Percentiles rank a stretch among this genome's conserved stretches.
These are phyloP conservation scores for Styela plicata DNA, from an alignment of 23 tunicate genomes.

Conservation along the genomic window DNA sequence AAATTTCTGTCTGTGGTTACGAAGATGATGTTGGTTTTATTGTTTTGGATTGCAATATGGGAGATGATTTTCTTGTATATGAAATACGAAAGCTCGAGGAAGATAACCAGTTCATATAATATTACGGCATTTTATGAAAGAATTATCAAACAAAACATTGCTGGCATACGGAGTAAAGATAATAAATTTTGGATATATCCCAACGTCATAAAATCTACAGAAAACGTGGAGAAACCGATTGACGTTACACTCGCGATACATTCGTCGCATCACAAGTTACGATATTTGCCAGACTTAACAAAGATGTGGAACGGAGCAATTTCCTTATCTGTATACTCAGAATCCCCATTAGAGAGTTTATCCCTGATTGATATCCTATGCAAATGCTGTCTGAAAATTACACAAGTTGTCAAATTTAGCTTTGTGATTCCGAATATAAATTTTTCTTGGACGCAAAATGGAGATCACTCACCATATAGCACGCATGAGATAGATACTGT, in stretches of 20 bases:
- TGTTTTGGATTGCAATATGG: not conserved
- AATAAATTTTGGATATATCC: not conserved
- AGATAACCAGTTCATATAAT: too few relatives aligned
- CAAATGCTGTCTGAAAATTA: constrained; percentile 24
- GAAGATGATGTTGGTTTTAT: not conserved
- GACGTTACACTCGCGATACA: not conserved
- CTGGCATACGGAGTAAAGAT: not conserved
- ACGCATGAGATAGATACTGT: not conserved
- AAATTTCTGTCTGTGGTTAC: too few relatives aligned
- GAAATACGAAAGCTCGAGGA: too few relatives aligned
- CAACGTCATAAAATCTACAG: not conserved
- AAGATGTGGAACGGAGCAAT: constrained; percentile 39
- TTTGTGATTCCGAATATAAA: constrained; percentile 27
- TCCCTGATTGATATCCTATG: not conserved
- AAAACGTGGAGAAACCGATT: not conserved
- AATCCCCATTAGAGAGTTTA: not conserved
- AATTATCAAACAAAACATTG: too few relatives aligned
- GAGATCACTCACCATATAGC: not conserved
- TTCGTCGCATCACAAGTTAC: not conserved
- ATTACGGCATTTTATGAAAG: too few relatives aligned
- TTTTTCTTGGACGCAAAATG: not conserved
- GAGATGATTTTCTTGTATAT: too few relatives aligned
- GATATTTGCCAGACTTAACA: not conserved
- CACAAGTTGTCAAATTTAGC: not conserved
- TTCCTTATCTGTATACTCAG: constrained; percentile 31